Evolutionary conservation across 2,113 vertebrate species (phyloP), one percentile per base, ranked within the genome.

Genomic region (Corydoras maculifer): DNA sequence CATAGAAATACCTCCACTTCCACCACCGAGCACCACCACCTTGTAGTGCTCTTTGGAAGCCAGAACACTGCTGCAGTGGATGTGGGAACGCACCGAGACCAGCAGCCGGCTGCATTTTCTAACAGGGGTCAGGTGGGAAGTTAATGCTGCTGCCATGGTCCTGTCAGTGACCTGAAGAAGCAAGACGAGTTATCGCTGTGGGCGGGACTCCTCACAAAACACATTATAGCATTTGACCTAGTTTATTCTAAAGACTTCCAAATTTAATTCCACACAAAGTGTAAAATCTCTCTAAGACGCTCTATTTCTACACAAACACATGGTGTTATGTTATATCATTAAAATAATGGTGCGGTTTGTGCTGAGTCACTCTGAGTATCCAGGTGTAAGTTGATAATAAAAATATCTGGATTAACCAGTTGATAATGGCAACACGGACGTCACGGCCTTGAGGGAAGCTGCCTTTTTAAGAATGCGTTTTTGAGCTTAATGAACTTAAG

Each of bases 1-100:
- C 97, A 99, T 99, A n/a, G 91, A 0, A n/a, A 97, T 92, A 1
- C 97, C 97, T 0, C 93, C 95, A 2, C 85, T 82, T 1, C 97
- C 97, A 77, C 96, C 97, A 4, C 97, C 97, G 0, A 98, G 82
- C 58, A 99, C 94, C 0, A 99, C 87, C 2, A 97, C 90, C 78
- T 96, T 92, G 68, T 93, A 94, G 77, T 96, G 88, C 78, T 90
- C 89, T 76, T 87, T 94, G 61, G 90, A 83, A 43, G 86, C 79
- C 15, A 74, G 79, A 29, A 65, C 73, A 70, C 85, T 79, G 80
- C 79, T 84, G 2, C 77, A 84, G 81, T 87, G 85, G 7, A 88
- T 51, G 9, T 73, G 62, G 31, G 73, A 82, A 51, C 76, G 14
- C 8, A 65, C 59, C 0, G 62, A 70, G 18, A 59, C 59, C 15